These are phyloP conservation scores for Pachyuromys duprasi DNA, from an alignment of 2,797 vertebrate species.

Conservation along the genomic window DNA sequence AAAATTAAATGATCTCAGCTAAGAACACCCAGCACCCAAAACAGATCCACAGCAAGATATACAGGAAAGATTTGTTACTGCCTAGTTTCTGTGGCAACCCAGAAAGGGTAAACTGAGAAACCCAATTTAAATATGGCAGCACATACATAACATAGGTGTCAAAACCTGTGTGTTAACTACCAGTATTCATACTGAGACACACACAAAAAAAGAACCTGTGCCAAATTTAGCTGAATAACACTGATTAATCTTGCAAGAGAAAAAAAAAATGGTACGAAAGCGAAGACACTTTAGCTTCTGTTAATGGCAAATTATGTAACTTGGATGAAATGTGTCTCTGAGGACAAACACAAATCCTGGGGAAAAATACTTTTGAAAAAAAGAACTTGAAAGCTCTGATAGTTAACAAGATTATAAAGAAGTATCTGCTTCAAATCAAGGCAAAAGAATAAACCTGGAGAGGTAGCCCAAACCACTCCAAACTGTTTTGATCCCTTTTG, in stretches of 20 bases:
- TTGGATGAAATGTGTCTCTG: slow-evolving; percentile 56
- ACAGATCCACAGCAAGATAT: slow-evolving; percentile 38
- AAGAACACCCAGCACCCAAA: slow-evolving; percentile 10
- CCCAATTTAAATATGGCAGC: slow-evolving; percentile 56
- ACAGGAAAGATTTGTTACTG: slow-evolving; percentile 59
- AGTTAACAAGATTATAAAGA: slow-evolving; percentile 61
- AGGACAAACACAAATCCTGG: slow-evolving; percentile 60
- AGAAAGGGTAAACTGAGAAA: slow-evolving; percentile 61
- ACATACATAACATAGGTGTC: slow-evolving; percentile 53
- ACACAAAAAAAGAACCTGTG: neutral
- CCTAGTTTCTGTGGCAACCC: slow-evolving; percentile 55
- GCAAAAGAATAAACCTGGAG: slow-evolving; percentile 50
- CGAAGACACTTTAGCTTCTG: slow-evolving; percentile 58
- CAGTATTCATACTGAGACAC: slow-evolving; percentile 31
- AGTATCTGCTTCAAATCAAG: slow-evolving; percentile 63
- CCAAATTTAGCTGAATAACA: slow-evolving; percentile 62
- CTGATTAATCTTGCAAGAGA: slow-evolving; percentile 60
- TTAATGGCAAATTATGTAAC: slow-evolving; percentile 64
- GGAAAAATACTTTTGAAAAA: slow-evolving; percentile 59
- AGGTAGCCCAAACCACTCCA: slow-evolving; percentile 42
- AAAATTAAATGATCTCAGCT: slow-evolving; percentile 55
- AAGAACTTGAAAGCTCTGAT: slow-evolving; percentile 24
- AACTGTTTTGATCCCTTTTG: slow-evolving; percentile 54
- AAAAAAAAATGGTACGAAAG: slow-evolving; percentile 37
- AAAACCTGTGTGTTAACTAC: slow-evolving; percentile 65